Evolutionary conservation across 2,113 vertebrate species (phyloP).

Genomic region (Zeus faber): DNA sequence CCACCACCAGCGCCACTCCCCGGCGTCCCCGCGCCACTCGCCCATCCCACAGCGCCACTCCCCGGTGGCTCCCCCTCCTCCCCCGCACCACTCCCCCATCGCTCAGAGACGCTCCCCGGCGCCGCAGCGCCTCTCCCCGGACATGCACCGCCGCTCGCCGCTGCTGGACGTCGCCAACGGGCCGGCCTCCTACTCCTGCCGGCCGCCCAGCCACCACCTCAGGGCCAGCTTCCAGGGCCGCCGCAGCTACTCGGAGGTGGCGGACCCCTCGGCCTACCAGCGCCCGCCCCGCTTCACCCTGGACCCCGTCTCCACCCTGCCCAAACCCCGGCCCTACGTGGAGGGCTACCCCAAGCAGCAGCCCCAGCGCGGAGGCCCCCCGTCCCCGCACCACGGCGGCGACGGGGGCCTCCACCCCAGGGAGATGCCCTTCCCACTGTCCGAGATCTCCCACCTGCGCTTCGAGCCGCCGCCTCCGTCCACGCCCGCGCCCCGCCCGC

Average conservation of each 20-base stretch:
- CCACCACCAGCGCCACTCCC: slow-evolving; percentile 49
- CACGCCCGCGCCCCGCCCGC: slow-evolving; percentile 51
- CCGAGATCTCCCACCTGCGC: slow-evolving; percentile 84
- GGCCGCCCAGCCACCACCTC: slow-evolving; percentile 86
- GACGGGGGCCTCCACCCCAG: slow-evolving; percentile 68
- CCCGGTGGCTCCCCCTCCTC: slow-evolving; percentile 78
- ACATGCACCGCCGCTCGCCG: slow-evolving; percentile 79
- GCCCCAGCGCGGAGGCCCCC: slow-evolving; percentile 57
- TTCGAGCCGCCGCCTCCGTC: slow-evolving; percentile 78
- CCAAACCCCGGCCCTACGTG: slow-evolving; percentile 87
- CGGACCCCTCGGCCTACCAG: slow-evolving; percentile 86
- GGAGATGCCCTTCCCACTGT: slow-evolving; percentile 84
- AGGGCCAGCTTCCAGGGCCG: slow-evolving; percentile 93
- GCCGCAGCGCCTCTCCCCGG: slow-evolving; percentile 77
- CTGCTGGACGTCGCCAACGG: slow-evolving; percentile 77
- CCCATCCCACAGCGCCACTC: slow-evolving; percentile 75
- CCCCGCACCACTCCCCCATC: slow-evolving; percentile 74
- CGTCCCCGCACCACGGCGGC: slow-evolving; percentile 47
- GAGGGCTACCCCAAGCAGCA: slow-evolving; percentile 79
- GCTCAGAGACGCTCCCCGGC: slow-evolving; percentile 84
- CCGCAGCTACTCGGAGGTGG: slow-evolving; percentile 93
- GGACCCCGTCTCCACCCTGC: slow-evolving; percentile 87
- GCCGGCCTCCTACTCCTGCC: slow-evolving; percentile 82
- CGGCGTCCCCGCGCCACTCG: slow-evolving; percentile 87
- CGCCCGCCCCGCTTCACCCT: slow-evolving; percentile 83